Evolutionary conservation across 1,140 invertebrate genomes (phyloP).

Genomic region (Steinernema feltiae): DNA sequence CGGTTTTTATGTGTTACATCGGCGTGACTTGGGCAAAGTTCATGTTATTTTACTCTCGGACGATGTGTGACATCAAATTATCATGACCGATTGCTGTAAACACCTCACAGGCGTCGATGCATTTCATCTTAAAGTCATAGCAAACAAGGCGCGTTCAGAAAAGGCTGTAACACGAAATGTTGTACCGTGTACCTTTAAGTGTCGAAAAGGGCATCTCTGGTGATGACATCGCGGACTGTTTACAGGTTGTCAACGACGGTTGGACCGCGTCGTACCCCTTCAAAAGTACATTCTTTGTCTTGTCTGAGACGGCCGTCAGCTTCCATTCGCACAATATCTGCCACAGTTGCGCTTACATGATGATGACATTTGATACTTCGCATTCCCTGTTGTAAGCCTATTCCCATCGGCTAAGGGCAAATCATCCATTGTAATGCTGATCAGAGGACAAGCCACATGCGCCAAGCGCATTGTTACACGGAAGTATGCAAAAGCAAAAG

Average conservation of each 20-base stretch:
- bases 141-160: neutral
- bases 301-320: neutral
- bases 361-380: neutral
- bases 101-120: too few relatives aligned
- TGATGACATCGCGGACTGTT: neutral
- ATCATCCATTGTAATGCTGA: neutral
- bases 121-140: too few relatives aligned
- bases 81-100: neutral
- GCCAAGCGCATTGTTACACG: neutral
- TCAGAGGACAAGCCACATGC: neutral
- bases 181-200: neutral
- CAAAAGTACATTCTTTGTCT: constrained; percentile 6
- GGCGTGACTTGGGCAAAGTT: neutral
- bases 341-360: neutral
- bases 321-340: neutral
- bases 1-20: too few relatives aligned
- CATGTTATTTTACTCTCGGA: neutral
- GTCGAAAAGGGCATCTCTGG: neutral
- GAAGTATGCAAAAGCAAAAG: neutral
- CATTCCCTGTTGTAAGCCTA: neutral
- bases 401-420: neutral
- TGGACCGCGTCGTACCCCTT: neutral
- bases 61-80: neutral
- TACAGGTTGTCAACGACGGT: neutral
- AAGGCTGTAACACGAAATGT: too few relatives aligned